Percentiles rank a stretch among this genome's conserved stretches.
Evolutionary conservation across 2,888 invertebrate species (phyloP).

Genomic region (Crossocerus cetratus): DNA sequence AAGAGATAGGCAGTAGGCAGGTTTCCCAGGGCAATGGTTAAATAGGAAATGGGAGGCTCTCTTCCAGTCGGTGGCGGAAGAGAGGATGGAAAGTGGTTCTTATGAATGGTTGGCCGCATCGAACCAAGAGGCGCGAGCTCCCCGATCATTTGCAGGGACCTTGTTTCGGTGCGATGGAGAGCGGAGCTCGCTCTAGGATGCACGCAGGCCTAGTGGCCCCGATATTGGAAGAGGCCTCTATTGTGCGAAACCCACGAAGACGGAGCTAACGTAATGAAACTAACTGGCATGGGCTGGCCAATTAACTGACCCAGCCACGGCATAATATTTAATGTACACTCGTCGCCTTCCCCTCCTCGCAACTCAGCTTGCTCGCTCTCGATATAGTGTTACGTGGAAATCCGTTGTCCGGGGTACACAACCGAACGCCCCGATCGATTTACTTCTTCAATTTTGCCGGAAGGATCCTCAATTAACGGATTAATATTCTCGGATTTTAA

Average conservation of each 20-base stretch:
- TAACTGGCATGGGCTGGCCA: conserved; percentile 72
- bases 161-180: conserved; percentile 28
- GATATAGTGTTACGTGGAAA: conserved; percentile 62
- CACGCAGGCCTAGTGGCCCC: conserved; percentile 62
- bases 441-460: too few relatives aligned
- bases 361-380: conserved; percentile 34
- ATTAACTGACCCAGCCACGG: conserved; percentile 67
- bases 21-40: too few relatives aligned
- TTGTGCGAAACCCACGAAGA: conserved; percentile 72
- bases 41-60: background rate
- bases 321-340: conserved; percentile 67
- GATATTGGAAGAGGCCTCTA: conserved; percentile 60
- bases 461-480: too few relatives aligned
- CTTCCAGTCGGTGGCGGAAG: background rate
- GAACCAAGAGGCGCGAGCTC: background rate
- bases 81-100: background rate
- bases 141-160: background rate
- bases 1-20: too few relatives aligned
- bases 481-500: too few relatives aligned
- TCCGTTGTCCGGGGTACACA: conserved; percentile 30
- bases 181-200: conserved; percentile 10
- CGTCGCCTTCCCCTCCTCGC: conserved; percentile 51
- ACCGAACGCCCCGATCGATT: too few relatives aligned
- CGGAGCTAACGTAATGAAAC: conserved; percentile 73
- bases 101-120: background rate